phyloP scores from a whole-genome alignment of 2,113 vertebrate species.

The Bucco capensis region DNA sequence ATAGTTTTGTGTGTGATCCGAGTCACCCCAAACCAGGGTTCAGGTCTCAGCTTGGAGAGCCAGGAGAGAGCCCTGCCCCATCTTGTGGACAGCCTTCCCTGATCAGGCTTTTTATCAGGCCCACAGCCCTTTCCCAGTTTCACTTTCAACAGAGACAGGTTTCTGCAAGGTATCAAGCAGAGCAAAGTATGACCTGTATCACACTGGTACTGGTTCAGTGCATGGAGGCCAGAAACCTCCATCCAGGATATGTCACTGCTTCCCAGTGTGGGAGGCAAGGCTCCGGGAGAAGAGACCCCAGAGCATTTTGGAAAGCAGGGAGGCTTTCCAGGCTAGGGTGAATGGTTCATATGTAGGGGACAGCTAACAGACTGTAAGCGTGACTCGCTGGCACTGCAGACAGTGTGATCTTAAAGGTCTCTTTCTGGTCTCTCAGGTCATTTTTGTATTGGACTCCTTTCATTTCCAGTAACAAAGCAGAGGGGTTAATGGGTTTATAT shows the following conservation, averaged over 20 bases:
- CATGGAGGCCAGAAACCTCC: background rate
- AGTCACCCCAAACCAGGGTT: no score
- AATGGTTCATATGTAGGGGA: background rate
- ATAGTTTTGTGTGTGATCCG: fast-evolving
- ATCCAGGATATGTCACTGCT: fast-evolving
- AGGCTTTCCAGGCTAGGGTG: background rate
- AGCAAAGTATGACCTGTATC: background rate
- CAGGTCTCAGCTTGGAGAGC: background rate
- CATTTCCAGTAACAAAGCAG: fast-evolving
- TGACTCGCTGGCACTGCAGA: background rate
- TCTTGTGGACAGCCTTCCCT: fast-evolving
- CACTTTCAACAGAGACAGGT: background rate
- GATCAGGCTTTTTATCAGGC: background rate
- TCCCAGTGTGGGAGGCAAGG: background rate
- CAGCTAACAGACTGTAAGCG: background rate
- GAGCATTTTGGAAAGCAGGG: background rate
- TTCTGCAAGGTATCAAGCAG: background rate
- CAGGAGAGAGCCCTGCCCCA: background rate
- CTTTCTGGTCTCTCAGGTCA: background rate
- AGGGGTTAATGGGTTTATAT: background rate
- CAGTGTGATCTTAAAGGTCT: background rate
- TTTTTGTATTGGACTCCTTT: background rate
- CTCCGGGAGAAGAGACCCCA: background rate
- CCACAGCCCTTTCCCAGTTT: background rate
- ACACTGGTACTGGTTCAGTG: fast-evolving